Base-by-base conservation (phyloP, 1,140 invertebrate species). In the Gryon sp. region DNA sequence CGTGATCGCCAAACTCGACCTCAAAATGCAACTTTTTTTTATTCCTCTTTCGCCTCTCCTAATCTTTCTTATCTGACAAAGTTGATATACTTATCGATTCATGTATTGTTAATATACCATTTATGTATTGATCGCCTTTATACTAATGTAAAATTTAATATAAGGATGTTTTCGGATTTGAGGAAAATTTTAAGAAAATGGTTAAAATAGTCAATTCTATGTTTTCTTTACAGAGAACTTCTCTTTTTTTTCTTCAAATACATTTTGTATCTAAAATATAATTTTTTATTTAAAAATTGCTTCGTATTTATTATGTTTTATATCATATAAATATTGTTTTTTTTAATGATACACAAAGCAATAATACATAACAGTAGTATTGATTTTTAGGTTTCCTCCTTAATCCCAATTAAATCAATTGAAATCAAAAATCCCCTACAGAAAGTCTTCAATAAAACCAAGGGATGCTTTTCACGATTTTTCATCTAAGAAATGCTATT, bases 331-430 rank as follows among this genome's bases (percentile, higher is more conserved):
- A 9, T 12, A 36, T 36, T 9, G 9, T 30, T 30, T 24, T 14
- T 53, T 53, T 14, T 38, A 38, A 14, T 14, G 9, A 52, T 24
- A 40, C 9, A 55, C n/a, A 55, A 40, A 26, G 20, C 2, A 36
- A 40, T 55, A 14, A 16, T 16, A 9, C 18, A 45, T 6, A 59
- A 59, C n/a, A 16, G 40, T 20, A 30, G 24, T 59, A 59, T 59
- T 59, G 53, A 59, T n/a, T 43, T 59, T 59, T 43, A 4, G 19
- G 48, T 40, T 55, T 55, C 24, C 26, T 40, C 18, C 34, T 55
- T 55, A 34, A 26, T 41, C 20, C 11, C 52, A 55, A 40, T 55
- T 40, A 55, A 55, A 55, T 55, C 36, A 36, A 55, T 55, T 19
- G 52, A 20, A 55, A 55, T 55, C 41, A 55, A 18, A n/a, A 22